Conservation (phyloP, 2,797 vertebrate genomes). For the Bradypus variegatus region DNA sequence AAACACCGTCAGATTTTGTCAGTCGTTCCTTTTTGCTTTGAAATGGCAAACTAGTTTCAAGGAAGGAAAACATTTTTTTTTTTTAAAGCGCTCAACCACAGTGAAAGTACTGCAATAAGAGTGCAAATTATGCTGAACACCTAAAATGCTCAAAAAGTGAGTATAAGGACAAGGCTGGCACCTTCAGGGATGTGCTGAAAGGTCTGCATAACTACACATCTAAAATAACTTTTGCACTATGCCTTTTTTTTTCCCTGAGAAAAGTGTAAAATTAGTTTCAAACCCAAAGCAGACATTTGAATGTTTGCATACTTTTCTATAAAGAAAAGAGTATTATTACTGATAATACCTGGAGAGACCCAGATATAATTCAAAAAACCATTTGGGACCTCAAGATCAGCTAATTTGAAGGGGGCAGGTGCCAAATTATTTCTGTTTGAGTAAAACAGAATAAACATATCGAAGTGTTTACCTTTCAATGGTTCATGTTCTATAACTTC, state of each 20-base stretch:
- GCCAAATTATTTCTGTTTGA: background rate
- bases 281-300: conserved; percentile 39
- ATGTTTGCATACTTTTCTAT: conserved; percentile 32
- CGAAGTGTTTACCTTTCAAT: background rate
- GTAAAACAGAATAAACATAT: conserved; percentile 4
- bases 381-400: background rate
- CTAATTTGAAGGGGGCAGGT: background rate
- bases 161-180: conserved; percentile 33
- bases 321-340: background rate
- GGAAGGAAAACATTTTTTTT: background rate
- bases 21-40: conserved; percentile 39
- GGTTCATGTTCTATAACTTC: background rate
- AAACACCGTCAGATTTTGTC: conserved; percentile 42
- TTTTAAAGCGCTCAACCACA: background rate
- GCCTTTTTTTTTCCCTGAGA: background rate
- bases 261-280: conserved; percentile 44
- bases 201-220: conserved; percentile 51
- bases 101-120: background rate
- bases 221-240: conserved; percentile 55
- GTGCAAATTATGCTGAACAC: conserved; percentile 47
- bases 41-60: conserved; percentile 53
- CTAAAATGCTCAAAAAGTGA: conserved; percentile 33
- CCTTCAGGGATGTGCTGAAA: conserved; percentile 30
- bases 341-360: conserved; percentile 8
- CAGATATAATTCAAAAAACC: background rate